Conservation (phyloP, 2,888 invertebrate genomes). For the Julus scandinavius region DNA sequence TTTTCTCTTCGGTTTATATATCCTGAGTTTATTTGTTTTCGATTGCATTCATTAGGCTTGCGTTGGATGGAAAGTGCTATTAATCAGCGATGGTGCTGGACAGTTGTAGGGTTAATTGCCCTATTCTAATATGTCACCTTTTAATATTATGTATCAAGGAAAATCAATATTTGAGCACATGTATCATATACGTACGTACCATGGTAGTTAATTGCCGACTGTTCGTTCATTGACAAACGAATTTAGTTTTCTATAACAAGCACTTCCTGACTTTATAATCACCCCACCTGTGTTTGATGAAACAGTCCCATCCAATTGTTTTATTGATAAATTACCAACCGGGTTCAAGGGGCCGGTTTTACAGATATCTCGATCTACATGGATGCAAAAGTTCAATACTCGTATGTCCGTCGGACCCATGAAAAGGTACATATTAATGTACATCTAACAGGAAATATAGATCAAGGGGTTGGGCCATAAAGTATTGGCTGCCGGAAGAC, state of each 20-base stretch:
- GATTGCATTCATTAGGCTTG: neutral
- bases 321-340: neutral
- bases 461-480: constrained; percentile 18
- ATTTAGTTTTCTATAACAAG: constrained; percentile 2
- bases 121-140: neutral
- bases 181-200: neutral
- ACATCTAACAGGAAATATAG: neutral
- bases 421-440: neutral
- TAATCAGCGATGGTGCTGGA: neutral
- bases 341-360: neutral
- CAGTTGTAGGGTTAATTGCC: constrained; percentile 1
- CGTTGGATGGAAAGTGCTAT: neutral
- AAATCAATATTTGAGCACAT: neutral
- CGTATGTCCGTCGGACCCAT: neutral
- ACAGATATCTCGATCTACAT: neutral
- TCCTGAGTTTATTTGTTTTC: neutral
- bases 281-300: constrained; percentile 1
- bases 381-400: neutral
- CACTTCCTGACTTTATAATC: constrained; percentile 28
- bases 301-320: neutral
- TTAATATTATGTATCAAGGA: neutral
- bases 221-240: neutral
- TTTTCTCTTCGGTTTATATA: neutral
- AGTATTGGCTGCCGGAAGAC: constrained; percentile 1
- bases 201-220: neutral